phyloP scores from a whole-genome alignment of 1,140 invertebrate genomes.

The Ips typographus region DNA sequence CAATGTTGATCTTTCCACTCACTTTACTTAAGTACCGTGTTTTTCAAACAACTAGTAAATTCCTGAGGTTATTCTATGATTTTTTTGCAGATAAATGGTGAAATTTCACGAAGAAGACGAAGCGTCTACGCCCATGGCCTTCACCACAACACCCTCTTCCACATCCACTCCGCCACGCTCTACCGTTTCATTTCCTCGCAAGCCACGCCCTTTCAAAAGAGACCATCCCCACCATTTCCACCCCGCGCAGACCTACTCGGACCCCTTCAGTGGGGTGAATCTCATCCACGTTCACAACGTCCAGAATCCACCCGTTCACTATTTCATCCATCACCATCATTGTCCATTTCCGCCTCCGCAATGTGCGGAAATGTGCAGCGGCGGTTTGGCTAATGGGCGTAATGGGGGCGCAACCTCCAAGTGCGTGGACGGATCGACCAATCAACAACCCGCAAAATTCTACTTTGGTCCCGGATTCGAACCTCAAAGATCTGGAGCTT shows the following conservation, averaged over 20 bases:
- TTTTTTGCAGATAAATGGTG: slow-evolving; percentile 25
- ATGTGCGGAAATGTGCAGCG: slow-evolving; percentile 28
- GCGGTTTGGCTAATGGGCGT: slow-evolving; percentile 35
- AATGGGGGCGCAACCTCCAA: slow-evolving; percentile 37
- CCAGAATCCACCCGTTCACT: slow-evolving; percentile 46
- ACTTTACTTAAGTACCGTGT: background rate
- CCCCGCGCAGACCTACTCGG: slow-evolving; percentile 16
- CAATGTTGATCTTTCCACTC: background rate
- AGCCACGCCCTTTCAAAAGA: slow-evolving; percentile 23
- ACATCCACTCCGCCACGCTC: background rate
- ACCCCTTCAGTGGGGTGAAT: slow-evolving; percentile 37
- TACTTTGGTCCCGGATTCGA: slow-evolving; percentile 57
- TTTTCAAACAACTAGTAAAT: background rate
- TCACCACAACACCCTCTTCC: slow-evolving; percentile 14
- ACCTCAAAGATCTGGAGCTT: slow-evolving; percentile 49
- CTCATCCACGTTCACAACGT: slow-evolving; percentile 33
- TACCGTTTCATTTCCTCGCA: background rate
- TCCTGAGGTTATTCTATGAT: background rate
- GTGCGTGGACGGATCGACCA: slow-evolving; percentile 35
- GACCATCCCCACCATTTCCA: slow-evolving; percentile 22
- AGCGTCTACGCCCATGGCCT: slow-evolving; percentile 21
- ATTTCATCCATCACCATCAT: slow-evolving; percentile 51
- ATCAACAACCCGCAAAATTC: slow-evolving; percentile 50
- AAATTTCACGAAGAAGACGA: slow-evolving; percentile 23
- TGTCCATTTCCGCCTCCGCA: slow-evolving; percentile 49